Evolutionary conservation across 2,797 vertebrate genomes (phyloP).

Genomic region (Parauchenoglanis ngamensis): DNA sequence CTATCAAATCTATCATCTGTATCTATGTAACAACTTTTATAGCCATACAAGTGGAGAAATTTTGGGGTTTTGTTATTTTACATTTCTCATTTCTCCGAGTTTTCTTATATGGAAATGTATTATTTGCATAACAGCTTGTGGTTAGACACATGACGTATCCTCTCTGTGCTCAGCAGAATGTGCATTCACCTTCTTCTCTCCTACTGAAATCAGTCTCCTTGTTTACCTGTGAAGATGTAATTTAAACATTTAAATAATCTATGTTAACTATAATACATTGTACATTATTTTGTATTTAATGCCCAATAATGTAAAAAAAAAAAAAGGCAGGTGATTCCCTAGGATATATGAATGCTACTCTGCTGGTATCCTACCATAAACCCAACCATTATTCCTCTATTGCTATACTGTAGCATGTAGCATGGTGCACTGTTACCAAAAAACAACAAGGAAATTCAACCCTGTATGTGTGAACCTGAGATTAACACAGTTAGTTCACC

Average conservation of each 20-base stretch:
- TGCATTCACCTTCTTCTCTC: not conserved
- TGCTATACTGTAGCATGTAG: not conserved
- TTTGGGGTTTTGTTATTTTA: not conserved
- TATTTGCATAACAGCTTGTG: not conserved
- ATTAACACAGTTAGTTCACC: not conserved
- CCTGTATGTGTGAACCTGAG: not conserved
- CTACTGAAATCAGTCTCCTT: not conserved
- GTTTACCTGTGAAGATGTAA: not conserved
- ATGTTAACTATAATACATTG: not conserved
- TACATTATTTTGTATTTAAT: not conserved
- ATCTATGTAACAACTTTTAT: not conserved
- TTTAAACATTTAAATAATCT: not conserved
- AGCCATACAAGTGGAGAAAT: not conserved
- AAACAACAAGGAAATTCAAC: not conserved
- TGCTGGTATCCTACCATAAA: not conserved
- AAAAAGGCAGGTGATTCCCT: not conserved
- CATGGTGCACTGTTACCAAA: not conserved
- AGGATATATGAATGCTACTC: not conserved
- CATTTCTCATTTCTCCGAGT: not conserved
- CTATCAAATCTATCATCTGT: not conserved
- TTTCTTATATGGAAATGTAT: constrained; percentile 4
- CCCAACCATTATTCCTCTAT: not conserved
- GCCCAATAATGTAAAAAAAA: not conserved
- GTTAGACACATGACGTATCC: not conserved
- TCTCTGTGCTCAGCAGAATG: not conserved